Percentiles rank a stretch among this genome's conserved stretches.
phyloP scores from a whole-genome alignment of 2,113 vertebrate genomes.

The Lates calcarifer region DNA sequence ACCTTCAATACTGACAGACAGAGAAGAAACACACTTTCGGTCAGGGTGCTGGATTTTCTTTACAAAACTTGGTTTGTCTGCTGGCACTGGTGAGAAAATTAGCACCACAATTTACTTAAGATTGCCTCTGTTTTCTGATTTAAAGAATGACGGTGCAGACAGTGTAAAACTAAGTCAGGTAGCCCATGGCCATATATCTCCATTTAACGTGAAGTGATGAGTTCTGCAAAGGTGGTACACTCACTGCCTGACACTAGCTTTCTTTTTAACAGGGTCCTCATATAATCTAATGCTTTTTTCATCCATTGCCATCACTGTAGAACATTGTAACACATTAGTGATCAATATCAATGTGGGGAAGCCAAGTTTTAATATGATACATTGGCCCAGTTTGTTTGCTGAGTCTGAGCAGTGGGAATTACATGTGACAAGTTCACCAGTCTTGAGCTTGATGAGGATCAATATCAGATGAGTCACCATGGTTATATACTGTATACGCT shows the following conservation, averaged over 20 bases:
- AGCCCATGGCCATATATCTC: not conserved
- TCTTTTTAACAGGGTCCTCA: not conserved
- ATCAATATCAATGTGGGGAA: slow-evolving; percentile 34
- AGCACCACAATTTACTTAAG: not conserved
- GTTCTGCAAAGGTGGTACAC: not conserved
- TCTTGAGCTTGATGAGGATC: slow-evolving; percentile 7
- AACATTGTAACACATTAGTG: slow-evolving; percentile 33
- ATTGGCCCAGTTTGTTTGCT: slow-evolving; percentile 2
- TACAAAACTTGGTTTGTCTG: slow-evolving; percentile 18
- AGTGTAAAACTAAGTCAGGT: not conserved
- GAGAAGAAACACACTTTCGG: slow-evolving; percentile 18
- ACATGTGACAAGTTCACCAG: not conserved
- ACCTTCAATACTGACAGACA: slow-evolving; percentile 14
- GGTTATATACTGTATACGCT: not conserved
- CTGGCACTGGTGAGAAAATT: not conserved
- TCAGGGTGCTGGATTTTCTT: slow-evolving; percentile 4
- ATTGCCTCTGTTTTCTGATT: slow-evolving; percentile 16
- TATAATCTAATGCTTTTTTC: slow-evolving; percentile 18
- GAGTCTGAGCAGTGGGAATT: slow-evolving; percentile 15
- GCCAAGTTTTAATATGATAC: slow-evolving; percentile 16
- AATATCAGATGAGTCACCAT: slow-evolving; percentile 17
- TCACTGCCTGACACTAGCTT: slow-evolving; percentile 8
- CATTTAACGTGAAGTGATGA: not conserved
- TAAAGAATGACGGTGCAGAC: not conserved
- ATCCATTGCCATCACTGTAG: slow-evolving; percentile 6